Base-by-base conservation (phyloP, 2,888 invertebrate genomes). In the Plemyria rubiginata region DNA sequence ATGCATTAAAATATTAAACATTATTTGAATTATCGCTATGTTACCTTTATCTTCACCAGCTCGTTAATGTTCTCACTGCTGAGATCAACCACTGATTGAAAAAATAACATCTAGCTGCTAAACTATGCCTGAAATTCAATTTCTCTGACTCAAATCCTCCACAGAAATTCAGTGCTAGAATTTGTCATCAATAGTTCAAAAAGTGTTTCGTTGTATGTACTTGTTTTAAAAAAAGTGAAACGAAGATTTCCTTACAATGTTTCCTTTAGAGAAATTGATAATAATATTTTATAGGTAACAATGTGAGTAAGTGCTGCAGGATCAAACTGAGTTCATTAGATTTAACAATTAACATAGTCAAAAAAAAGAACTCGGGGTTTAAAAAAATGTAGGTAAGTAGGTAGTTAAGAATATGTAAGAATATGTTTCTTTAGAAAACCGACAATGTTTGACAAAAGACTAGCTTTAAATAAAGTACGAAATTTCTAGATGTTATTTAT, bases 1-100 rank as follows among this genome's bases (percentile, higher is more conserved):
- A 65, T 65, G 65, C 65, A 65, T 65, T 65, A 60, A 65, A 65
- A 65, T 65, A 50, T 49, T 13, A 60, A 60, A 65, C 54, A 57
- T 54, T 61, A 55, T 50, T 50, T 32, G 59, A 64, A 49, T 60
- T 55, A 53, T 43, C 51, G 32, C 50, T 56, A 52, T 46, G 53
- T 65, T 65, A 65, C 65, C 65, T 65, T 55, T 6, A 41, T 45
- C 45, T 52, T 56, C 60, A 56, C 57, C 65, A 57, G 57, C 60
- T 57, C 45, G 60, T 55, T 52, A 60, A 64, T 53, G 49, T 53
- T 56, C 53, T 45, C 36, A 54, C 59, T 54, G 59, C 45, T 56
- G 28, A 49, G 55, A 60, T 54, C n/a, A 54, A 54, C 12, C n/a
- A 38, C 41, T 50, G 16, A 57, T 49, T 40, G 28, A 12, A 38